Percentiles rank a stretch among this genome's conserved stretches.
Conservation (phyloP, 2,797 vertebrate species). For the Champsocephalus esox region DNA sequence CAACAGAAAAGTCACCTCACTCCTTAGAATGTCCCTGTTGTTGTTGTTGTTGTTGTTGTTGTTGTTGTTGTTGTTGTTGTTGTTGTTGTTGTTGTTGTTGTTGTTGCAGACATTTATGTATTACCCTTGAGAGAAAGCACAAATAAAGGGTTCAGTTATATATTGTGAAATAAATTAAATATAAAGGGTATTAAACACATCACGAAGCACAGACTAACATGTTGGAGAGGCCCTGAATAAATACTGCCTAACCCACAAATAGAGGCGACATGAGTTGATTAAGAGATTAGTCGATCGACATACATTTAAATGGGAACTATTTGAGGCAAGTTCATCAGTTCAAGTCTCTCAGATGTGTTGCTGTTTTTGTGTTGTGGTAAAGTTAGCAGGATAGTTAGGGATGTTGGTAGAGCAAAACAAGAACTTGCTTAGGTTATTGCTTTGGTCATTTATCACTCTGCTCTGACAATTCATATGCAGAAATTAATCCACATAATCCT, state of each 20-base stretch:
- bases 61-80: background rate
- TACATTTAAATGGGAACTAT: background rate
- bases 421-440: background rate
- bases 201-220: background rate
- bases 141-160: background rate
- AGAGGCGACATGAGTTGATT: too few species aligned
- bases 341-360: too few species aligned
- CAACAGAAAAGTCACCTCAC: slow-evolving; percentile 13
- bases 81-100: background rate
- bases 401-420: background rate
- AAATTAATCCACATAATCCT: background rate
- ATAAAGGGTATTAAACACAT: background rate
- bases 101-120: slow-evolving; percentile 8
- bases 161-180: background rate
- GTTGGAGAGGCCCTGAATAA: background rate
- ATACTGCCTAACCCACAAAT: too few species aligned
- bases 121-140: background rate
- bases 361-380: too few species aligned
- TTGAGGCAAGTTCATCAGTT: background rate
- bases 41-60: background rate
- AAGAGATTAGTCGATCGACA: background rate
- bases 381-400: too few species aligned
- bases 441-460: background rate
- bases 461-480: background rate
- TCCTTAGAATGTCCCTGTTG: background rate